These are phyloP conservation scores for Lanius ludovicianus DNA, from an alignment of 2,113 vertebrate species.

Conservation along the genomic window DNA sequence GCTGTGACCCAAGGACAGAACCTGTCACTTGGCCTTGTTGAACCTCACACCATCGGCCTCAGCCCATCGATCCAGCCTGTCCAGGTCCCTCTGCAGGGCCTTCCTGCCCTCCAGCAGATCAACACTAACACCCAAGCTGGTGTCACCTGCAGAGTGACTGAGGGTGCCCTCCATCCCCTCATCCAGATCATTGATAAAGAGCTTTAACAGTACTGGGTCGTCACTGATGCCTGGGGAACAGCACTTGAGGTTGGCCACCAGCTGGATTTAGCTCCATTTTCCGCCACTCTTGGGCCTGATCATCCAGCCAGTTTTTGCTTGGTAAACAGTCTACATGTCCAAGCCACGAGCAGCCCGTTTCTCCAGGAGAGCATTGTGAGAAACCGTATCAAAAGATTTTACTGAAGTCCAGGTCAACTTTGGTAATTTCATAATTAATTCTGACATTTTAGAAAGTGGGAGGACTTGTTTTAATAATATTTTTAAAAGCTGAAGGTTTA, in stretches of 20 bases:
- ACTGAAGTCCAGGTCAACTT: neutral
- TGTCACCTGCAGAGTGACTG: neutral
- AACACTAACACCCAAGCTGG: fast-evolving
- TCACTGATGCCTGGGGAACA: fast-evolving
- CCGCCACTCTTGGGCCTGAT: fast-evolving
- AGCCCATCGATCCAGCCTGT: fast-evolving
- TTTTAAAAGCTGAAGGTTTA: neutral
- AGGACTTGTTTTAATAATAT: neutral
- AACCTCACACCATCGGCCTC: fast-evolving
- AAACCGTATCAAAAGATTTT: neutral
- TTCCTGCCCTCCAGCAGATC: neutral
- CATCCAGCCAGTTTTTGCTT: neutral
- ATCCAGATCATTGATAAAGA: fast-evolving
- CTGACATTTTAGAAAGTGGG: neutral
- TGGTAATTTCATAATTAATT: neutral
- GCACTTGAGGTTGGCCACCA: fast-evolving
- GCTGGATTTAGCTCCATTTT: neutral
- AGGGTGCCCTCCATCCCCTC: fast-evolving
- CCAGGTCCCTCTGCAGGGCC: neutral
- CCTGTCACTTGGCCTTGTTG: fast-evolving
- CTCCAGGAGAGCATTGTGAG: neutral
- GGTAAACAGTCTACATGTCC: fast-evolving
- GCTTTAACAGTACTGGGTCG: neutral
- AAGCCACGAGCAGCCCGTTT: neutral
- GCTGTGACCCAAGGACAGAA: neutral